A percentile compares a stretch with the other conserved stretches of the same genome.
Evolutionary conservation across 2,888 invertebrate genomes (phyloP).

Genomic region (Pyrrhia umbra): DNA sequence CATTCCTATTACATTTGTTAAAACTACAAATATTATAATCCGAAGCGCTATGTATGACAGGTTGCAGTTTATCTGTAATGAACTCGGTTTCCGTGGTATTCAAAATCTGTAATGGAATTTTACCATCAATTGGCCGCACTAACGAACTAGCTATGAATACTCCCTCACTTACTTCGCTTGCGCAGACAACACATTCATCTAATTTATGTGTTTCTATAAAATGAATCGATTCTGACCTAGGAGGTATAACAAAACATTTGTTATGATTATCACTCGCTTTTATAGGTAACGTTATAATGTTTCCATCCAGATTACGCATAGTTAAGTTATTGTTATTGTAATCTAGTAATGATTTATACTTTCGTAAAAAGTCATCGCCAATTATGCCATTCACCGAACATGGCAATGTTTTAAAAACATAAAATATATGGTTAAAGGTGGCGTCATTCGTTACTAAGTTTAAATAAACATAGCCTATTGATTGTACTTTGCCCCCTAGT

Average conservation of each 20-base stretch:
- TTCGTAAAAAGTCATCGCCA: slow-evolving; percentile 11
- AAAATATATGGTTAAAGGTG: slow-evolving; percentile 15
- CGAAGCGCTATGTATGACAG: no score
- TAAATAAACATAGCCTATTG: slow-evolving; percentile 20
- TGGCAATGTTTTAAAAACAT: slow-evolving; percentile 13
- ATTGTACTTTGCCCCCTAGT: slow-evolving; percentile 10
- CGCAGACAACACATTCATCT: neutral
- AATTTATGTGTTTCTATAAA: no score
- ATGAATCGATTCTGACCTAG: slow-evolving; percentile 12
- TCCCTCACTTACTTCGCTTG: neutral
- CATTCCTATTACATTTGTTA: no score
- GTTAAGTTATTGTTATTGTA: neutral
- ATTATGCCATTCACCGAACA: slow-evolving; percentile 22
- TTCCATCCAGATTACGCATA: neutral
- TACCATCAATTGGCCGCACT: no score
- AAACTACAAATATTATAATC: no score
- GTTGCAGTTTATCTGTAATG: no score
- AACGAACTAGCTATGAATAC: neutral
- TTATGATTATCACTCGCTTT: no score
- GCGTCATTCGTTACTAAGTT: neutral
- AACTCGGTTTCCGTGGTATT: no score
- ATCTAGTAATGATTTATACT: neutral
- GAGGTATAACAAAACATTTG: neutral
- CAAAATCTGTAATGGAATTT: no score
- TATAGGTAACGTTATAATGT: no score